These are phyloP conservation scores for Pyrrhia umbra DNA, from an alignment of 2,888 invertebrate genomes.

Conservation along the genomic window DNA sequence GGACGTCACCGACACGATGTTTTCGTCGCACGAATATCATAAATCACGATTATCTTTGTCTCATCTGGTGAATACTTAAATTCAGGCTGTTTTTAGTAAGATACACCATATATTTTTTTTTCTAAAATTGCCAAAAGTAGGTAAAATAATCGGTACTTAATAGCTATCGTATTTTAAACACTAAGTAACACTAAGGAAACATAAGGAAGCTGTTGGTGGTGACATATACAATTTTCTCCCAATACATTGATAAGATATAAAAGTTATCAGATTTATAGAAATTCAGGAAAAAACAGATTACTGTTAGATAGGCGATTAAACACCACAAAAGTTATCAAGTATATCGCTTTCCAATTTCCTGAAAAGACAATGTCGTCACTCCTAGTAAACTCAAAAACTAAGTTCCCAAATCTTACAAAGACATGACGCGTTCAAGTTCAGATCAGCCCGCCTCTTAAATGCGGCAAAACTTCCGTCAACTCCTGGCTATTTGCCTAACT, in stretches of 20 bases:
- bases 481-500: slow-evolving; percentile 48
- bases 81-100: slow-evolving; percentile 20
- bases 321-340: no score
- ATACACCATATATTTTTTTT: slow-evolving; percentile 12
- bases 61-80: slow-evolving; percentile 59
- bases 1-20: slow-evolving; percentile 55
- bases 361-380: slow-evolving; percentile 5
- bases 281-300: no score
- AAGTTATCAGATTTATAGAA: no score
- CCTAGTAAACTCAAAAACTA: slow-evolving; percentile 12
- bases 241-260: no score
- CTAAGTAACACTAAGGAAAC: no score
- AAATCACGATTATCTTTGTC: slow-evolving; percentile 65
- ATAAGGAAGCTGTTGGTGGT: no score
- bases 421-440: slow-evolving; percentile 46
- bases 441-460: slow-evolving; percentile 43
- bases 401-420: slow-evolving; percentile 24
- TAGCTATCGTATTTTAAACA: no score
- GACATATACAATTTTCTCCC: no score
- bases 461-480: slow-evolving; percentile 41
- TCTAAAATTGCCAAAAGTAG: neutral
- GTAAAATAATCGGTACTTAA: no score
- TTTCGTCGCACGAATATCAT: slow-evolving; percentile 64
- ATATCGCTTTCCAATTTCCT: neutral
- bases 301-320: neutral